A percentile compares a stretch with the other conserved stretches of the same genome.
Evolutionary conservation across 2,888 invertebrate genomes (phyloP).

Genomic region (Cheilosia grossa): DNA sequence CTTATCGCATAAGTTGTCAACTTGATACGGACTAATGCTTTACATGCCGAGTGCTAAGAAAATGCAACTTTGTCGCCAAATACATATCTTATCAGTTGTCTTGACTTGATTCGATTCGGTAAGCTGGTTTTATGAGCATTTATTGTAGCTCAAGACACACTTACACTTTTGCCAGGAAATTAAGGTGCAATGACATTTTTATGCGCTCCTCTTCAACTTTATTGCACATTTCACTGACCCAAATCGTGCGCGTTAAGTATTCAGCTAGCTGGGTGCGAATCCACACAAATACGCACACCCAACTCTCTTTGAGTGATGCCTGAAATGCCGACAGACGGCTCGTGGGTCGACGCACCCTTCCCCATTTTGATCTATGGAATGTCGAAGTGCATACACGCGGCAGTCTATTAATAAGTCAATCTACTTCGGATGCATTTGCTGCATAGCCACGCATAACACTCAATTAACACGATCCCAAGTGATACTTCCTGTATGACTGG

Average conservation of each 20-base stretch:
- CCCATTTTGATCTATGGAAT: conserved; percentile 27
- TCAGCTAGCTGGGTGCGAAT: background rate
- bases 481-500: conserved; percentile 53
- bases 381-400: conserved; percentile 48
- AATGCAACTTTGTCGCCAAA: conserved; percentile 32
- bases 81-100: conserved; percentile 40
- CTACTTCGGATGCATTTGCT: conserved; percentile 47
- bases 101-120: conserved; percentile 25
- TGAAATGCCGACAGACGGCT: conserved; percentile 2
- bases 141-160: conserved; percentile 4
- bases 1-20: conserved; percentile 46
- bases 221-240: conserved; percentile 47
- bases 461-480: conserved; percentile 62
- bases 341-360: conserved; percentile 11
- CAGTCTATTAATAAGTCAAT: conserved; percentile 64
- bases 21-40: conserved; percentile 30
- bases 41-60: background rate
- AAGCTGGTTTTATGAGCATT: conserved; percentile 16
- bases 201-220: conserved; percentile 28
- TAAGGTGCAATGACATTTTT: conserved; percentile 51
- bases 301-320: background rate
- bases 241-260: conserved; percentile 3
- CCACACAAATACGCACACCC: background rate
- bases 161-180: conserved; percentile 26
- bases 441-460: conserved; percentile 26